phyloP scores from a whole-genome alignment of 2,888 invertebrate species.

The Ariolimax columbianus region DNA sequence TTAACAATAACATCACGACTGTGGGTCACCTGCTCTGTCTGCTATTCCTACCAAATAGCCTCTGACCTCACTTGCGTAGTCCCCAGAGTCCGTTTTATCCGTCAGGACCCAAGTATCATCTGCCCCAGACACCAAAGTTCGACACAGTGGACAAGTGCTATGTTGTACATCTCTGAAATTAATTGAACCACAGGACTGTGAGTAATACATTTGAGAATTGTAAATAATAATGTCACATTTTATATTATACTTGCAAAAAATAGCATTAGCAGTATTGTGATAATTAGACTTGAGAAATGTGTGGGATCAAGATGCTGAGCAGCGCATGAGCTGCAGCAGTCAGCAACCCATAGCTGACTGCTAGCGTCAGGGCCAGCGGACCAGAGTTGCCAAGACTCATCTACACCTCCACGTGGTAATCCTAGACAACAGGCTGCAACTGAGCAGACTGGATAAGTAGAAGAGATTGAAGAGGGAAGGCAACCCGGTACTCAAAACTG shows the following conservation, averaged over 20 bases:
- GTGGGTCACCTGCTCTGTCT: conserved; percentile 60
- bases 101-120: conserved; percentile 81
- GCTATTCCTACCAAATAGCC: conserved; percentile 74
- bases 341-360: too few relatives aligned
- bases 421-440: too few relatives aligned
- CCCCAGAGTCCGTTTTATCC: conserved; percentile 72
- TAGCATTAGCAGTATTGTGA: too few relatives aligned
- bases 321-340: too few relatives aligned
- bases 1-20: background rate
- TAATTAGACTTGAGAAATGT: too few relatives aligned
- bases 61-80: conserved; percentile 74
- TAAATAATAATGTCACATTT: background rate
- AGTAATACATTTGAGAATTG: background rate
- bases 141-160: conserved; percentile 86
- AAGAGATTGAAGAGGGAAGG: too few relatives aligned
- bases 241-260: background rate
- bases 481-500: too few relatives aligned
- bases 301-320: too few relatives aligned
- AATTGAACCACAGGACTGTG: background rate
- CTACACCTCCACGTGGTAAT: too few relatives aligned
- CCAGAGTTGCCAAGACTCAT: too few relatives aligned
- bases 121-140: conserved; percentile 83
- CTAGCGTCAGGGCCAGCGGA: too few relatives aligned
- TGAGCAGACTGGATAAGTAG: too few relatives aligned
- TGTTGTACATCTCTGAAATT: conserved; percentile 83